Conservation (phyloP, 2,113 vertebrate species). For the Amazona guildingii region DNA sequence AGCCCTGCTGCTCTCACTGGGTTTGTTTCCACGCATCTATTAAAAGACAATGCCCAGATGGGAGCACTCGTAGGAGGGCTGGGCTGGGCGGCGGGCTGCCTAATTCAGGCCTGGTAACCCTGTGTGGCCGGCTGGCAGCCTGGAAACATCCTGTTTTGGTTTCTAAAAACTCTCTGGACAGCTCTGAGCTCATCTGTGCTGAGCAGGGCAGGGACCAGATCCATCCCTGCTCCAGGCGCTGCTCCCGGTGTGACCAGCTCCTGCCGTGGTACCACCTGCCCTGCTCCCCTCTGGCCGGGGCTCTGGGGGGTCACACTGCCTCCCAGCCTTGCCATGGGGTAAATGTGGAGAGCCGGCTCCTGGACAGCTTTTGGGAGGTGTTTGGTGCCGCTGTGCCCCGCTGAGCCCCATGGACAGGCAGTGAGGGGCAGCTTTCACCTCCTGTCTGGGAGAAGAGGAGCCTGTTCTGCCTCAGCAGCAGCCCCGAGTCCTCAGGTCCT, state of each 20-base stretch:
- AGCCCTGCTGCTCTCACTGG: slow-evolving; percentile 2
- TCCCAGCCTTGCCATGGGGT: fast-evolving
- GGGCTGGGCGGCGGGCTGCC: slow-evolving; percentile 24
- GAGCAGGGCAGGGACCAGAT: neutral
- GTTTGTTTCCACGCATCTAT: slow-evolving; percentile 72
- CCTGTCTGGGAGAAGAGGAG: neutral
- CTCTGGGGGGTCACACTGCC: fast-evolving
- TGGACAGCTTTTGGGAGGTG: fast-evolving
- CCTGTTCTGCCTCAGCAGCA: neutral
- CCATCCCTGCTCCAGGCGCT: neutral
- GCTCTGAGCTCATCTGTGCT: slow-evolving; percentile 19
- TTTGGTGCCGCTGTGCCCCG: neutral
- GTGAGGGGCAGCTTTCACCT: neutral
- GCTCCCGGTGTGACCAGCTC: neutral
- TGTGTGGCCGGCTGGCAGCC: neutral
- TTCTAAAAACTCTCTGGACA: slow-evolving; percentile 40
- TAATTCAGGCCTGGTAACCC: slow-evolving; percentile 46
- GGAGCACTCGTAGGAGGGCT: slow-evolving; percentile 49
- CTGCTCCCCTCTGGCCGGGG: fast-evolving
- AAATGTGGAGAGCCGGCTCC: neutral
- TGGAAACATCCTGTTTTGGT: slow-evolving; percentile 59
- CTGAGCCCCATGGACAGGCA: fast-evolving
- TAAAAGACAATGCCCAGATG: slow-evolving; percentile 74
- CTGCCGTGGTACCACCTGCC: neutral
- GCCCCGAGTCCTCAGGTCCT: neutral